These are phyloP conservation scores for Cherax destructor DNA, from an alignment of 1,140 invertebrate genomes.

Conservation along the genomic window DNA sequence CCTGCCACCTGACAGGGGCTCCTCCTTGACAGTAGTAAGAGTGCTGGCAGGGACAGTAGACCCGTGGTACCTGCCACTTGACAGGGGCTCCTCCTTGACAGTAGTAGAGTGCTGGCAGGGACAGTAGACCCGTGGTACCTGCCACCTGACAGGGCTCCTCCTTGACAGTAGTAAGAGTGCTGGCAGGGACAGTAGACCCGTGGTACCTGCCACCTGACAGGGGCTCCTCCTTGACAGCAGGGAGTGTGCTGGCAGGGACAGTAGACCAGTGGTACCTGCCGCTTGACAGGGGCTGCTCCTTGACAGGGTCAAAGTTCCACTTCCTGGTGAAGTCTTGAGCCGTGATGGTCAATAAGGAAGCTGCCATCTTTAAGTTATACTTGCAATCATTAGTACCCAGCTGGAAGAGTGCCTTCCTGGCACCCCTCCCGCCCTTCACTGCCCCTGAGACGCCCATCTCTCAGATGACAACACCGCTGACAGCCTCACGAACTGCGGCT, in stretches of 20 bases:
- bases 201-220: too few species aligned
- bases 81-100: too few species aligned
- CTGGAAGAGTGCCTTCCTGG: constrained; percentile 16
- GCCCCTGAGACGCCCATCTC: too few species aligned
- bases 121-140: too few species aligned
- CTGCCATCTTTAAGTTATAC: constrained; percentile 17
- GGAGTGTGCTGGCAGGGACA: not conserved
- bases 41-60: too few species aligned
- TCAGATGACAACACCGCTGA: too few species aligned
- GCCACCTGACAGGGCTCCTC: not conserved
- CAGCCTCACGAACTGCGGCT: not conserved
- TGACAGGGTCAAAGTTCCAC: constrained; percentile 50
- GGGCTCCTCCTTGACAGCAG: not conserved
- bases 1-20: too few species aligned
- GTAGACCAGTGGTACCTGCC: constrained; percentile 22
- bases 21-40: too few species aligned
- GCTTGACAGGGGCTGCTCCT: not conserved
- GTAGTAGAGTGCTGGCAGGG: too few species aligned
- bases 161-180: not conserved
- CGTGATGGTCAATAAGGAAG: constrained; percentile 24
- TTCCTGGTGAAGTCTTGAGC: constrained; percentile 38
- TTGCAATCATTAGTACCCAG: constrained; percentile 19
- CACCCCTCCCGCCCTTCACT: constrained; percentile 1
- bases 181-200: not conserved
- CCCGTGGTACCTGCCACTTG: too few species aligned